A percentile compares a stretch with the other conserved stretches of the same genome.
These are phyloP conservation scores for Characodon lateralis DNA, from an alignment of 2,797 vertebrate species.

Conservation along the genomic window DNA sequence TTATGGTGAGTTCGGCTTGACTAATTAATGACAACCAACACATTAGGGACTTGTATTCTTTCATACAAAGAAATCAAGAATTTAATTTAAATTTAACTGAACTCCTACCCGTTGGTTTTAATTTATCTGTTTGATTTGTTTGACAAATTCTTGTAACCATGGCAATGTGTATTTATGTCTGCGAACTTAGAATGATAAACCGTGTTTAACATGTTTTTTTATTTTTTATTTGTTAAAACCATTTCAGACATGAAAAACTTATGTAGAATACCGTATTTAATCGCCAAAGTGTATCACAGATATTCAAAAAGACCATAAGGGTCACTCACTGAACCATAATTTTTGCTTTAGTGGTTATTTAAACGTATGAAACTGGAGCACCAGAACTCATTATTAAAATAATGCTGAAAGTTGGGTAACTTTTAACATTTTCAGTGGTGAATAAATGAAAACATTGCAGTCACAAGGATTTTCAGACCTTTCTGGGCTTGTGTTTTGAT, in stretches of 20 bases:
- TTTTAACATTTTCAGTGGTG: background rate
- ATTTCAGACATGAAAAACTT: background rate
- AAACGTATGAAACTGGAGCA: background rate
- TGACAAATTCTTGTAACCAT: constrained; percentile 47
- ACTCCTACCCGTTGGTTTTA: background rate
- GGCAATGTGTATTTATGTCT: constrained; percentile 22
- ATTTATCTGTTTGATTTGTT: constrained; percentile 1
- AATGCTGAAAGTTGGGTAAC: background rate
- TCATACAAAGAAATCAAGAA: background rate
- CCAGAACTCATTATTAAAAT: background rate
- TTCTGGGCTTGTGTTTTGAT: background rate
- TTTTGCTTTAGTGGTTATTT: background rate
- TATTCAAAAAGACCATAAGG: background rate
- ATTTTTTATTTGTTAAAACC: background rate
- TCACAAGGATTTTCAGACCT: background rate
- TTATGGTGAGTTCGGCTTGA: constrained; percentile 46
- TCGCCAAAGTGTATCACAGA: background rate
- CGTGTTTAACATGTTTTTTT: constrained; percentile 1
- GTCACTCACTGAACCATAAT: background rate
- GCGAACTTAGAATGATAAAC: background rate
- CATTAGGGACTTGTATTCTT: background rate
- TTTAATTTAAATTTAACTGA: background rate
- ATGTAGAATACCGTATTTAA: background rate
- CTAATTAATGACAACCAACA: background rate
- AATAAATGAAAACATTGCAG: background rate